Evolutionary conservation across 2,797 vertebrate species (phyloP).

Genomic region (Peromyscus aztecus): DNA sequence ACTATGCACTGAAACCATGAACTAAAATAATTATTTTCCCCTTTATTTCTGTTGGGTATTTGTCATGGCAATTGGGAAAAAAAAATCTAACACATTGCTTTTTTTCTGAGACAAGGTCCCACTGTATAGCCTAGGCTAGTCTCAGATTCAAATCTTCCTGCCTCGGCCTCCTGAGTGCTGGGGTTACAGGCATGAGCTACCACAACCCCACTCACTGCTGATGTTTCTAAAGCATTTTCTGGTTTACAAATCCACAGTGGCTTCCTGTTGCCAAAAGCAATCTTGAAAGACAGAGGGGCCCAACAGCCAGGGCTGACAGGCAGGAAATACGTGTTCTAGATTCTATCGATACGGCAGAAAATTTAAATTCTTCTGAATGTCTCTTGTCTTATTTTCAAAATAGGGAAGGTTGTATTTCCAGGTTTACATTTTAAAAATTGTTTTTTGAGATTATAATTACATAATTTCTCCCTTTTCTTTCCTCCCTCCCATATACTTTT

Average conservation of each 20-base stretch:
- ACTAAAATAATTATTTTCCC: background rate
- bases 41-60: background rate
- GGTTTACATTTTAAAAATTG: background rate
- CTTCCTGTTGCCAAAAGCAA: background rate
- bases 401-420: background rate
- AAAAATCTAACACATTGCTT: background rate
- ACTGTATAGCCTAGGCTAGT: background rate
- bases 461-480: background rate
- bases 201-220: background rate
- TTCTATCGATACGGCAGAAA: no score
- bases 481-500: background rate
- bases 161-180: background rate
- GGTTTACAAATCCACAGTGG: background rate
- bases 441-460: background rate
- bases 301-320: background rate
- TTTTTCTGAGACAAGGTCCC: background rate
- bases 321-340: background rate
- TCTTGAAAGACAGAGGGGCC: background rate
- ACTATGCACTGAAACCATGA: background rate
- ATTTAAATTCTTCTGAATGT: background rate
- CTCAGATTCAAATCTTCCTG: background rate
- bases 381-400: background rate
- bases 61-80: background rate
- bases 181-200: background rate
- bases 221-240: background rate